phyloP scores from a whole-genome alignment of 2,113 vertebrate genomes.

The Catharus minimus region DNA sequence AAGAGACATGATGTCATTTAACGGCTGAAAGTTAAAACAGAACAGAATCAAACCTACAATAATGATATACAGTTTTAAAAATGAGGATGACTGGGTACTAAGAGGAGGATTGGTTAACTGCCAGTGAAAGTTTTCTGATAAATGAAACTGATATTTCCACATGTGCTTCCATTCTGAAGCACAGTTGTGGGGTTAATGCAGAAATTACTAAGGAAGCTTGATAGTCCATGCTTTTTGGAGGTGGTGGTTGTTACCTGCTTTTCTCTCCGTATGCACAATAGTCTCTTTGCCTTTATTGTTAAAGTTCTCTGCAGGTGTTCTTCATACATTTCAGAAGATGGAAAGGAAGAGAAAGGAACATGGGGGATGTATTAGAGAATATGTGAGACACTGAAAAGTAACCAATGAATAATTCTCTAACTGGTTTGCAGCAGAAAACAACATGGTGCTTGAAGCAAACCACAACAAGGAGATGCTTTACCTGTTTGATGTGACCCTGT shows the following conservation, averaged over 20 bases:
- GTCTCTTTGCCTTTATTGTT: background rate
- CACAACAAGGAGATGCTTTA: background rate
- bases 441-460: background rate
- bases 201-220: background rate
- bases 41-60: background rate
- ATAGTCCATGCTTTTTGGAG: background rate
- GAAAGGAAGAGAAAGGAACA: background rate
- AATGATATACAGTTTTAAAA: background rate
- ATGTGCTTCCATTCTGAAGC: background rate
- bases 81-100: background rate
- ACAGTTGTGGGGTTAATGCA: background rate
- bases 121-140: background rate
- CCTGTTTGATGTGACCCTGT: background rate
- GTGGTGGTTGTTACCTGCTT: background rate
- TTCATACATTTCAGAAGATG: background rate
- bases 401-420: background rate
- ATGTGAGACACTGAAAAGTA: background rate
- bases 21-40: background rate
- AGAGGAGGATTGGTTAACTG: background rate
- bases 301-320: background rate
- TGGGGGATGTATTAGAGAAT: background rate
- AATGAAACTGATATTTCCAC: background rate
- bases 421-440: background rate
- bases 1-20: background rate
- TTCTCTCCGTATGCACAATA: background rate